Base-by-base conservation (phyloP, 64 coral and sea anemone genomes). In the Platygyra sinensis region DNA sequence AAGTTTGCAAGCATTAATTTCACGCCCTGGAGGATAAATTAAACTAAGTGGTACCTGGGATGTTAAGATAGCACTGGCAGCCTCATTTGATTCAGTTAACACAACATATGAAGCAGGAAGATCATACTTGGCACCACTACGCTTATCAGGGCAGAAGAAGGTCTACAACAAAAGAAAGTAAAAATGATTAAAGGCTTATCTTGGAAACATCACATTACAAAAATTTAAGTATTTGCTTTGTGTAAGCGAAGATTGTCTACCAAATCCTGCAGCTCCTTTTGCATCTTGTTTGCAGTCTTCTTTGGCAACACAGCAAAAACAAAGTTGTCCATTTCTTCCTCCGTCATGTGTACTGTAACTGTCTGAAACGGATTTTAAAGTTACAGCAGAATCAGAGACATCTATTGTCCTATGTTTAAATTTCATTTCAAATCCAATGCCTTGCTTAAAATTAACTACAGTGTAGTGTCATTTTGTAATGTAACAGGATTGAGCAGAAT, bases 281-380 rank as follows among this genome's bases (percentile, higher is more conserved):
- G 97, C 89, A 96, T 93, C 60, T 95, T 99, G 11, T 77, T 87
- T 57, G 92, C 97, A 60, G 94, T 99, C 33, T 95, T 95, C 78
- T 99, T 99, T 67, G 97, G 97, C 18, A 95, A 85, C 46, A 99
- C 77, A 46, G 97, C 94, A 99, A 99, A 89, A 30, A 99, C 97
- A 89, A 99, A 99, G 67, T 99, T 99, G 72, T 99, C 97, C 97
- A 99, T 99, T 67, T 99, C 97, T 63, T 99, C 97, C 27, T 99
- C 97, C 73, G 93, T 99, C 97, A 99, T 99, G 22, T 99, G 94
- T 39, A 99, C 91, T 72, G 97, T 99, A 36, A 95, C 93, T 57
- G 94, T 95, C 97, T 99, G 31, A 42, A 62, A 79, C 54, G 80
- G 54, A 93, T 18, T 67, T 30, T 5, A 80, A 20, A 72, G 27